Evolutionary conservation across 2,113 vertebrate genomes (phyloP), one percentile per base, ranked within the genome.

Genomic region (Cettia cetti): DNA sequence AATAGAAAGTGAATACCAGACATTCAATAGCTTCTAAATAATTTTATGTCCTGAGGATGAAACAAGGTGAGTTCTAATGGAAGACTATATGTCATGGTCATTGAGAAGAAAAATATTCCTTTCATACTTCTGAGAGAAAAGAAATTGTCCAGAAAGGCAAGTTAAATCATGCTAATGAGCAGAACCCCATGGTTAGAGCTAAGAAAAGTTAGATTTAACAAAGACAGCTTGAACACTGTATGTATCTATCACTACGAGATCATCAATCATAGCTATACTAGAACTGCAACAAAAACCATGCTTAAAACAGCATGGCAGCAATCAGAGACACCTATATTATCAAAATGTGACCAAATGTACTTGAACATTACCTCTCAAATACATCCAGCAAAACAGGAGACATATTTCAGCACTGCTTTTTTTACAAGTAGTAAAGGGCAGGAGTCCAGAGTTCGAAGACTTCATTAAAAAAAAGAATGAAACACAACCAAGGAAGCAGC

Each of bases 291-390:
- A 72, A 90, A 92, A 92, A 69, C 59, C 35, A 45, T 59, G 27
- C 54, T 95, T 70, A 56, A 90, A 92, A 35, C 6, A 86, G 5
- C 54, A 80, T 86, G 82, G 39, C 82, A 94, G 82, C 31, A 88
- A 87, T 94, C 82, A 91, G 71, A 82, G 33, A 91, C 78, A 74
- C 87, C 35, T 80, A 22, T 50, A 63, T 86, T 95, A 90, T 83
- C 84, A 95, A 94, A 93, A 93, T 49, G 39, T 40, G 40, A 80
- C 71, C 64, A 42, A 84, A 82, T 0, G 3, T 85, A 82, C 15
- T 69, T 44, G 39, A 47, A 18, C 35, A 12, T 72, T 84, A 61
- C 63, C 24, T 92, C 54, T 79, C 19, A 82, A 92, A 77, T 92
- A 39, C 9, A 27, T 80, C 16, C 54, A 76, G 66, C 10, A 70